Evolutionary conservation across 30 jellyfish, hydroid and myxozoan genomes (phyloP).

Genomic region (Hydractinia echinata): DNA sequence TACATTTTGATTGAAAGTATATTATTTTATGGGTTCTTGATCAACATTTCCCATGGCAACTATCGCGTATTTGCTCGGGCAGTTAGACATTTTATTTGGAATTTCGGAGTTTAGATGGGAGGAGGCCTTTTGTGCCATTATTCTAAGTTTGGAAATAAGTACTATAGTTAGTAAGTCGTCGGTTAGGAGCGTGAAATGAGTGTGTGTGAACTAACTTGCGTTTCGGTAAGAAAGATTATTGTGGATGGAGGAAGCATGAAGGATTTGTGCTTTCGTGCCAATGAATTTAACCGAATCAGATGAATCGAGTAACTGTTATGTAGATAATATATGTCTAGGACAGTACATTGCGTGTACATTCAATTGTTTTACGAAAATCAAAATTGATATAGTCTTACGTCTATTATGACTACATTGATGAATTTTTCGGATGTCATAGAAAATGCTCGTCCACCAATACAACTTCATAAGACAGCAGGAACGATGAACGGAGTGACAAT

Average conservation of each 20-base stretch:
- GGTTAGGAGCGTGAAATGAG: too few relatives aligned
- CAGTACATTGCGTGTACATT: conserved; percentile 75
- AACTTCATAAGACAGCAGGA: too few relatives aligned
- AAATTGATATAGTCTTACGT: conserved; percentile 84
- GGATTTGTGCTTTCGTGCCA: conserved; percentile 66
- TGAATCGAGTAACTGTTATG: conserved; percentile 75
- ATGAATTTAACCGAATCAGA: conserved; percentile 64
- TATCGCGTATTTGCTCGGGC: conserved; percentile 65
- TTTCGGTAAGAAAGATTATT: conserved; percentile 62
- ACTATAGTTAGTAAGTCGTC: too few relatives aligned
- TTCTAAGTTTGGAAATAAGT: conserved; percentile 77
- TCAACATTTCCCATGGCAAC: conserved; percentile 72
- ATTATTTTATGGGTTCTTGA: conserved; percentile 33
- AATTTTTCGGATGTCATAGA: conserved; percentile 87
- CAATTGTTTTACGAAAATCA: conserved; percentile 90
- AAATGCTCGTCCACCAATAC: conserved; percentile 97
- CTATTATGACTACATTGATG: too few relatives aligned
- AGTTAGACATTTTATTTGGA: conserved; percentile 64
- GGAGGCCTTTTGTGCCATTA: conserved; percentile 85
- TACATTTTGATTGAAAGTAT: conserved; percentile 35
- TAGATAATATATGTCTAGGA: conserved; percentile 76
- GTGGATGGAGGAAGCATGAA: conserved; percentile 68
- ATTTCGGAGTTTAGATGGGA: conserved; percentile 74
- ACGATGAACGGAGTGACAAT: too few relatives aligned
- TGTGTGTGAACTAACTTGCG: too few relatives aligned